These are phyloP conservation scores for Phyllopteryx taeniolatus DNA, from an alignment of 2,113 vertebrate genomes.

Conservation along the genomic window DNA sequence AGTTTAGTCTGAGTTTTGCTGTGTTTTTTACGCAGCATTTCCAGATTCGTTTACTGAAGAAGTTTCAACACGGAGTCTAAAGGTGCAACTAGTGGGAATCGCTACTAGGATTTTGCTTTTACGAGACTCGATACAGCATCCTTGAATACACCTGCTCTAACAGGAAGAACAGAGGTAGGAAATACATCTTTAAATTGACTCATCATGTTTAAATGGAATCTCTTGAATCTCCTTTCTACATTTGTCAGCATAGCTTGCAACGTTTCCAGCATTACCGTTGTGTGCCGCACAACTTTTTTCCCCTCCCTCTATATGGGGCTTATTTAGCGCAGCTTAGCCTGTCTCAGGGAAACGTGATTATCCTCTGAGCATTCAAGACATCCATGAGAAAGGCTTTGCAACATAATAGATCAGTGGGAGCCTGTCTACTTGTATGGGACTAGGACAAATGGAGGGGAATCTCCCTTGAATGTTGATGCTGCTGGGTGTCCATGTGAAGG, in stretches of 20 bases:
- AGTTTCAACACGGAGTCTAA: neutral
- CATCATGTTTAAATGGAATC: neutral
- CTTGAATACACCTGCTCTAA: slow-evolving; percentile 57
- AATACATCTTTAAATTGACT: neutral
- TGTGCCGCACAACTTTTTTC: slow-evolving; percentile 14
- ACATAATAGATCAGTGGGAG: slow-evolving; percentile 76
- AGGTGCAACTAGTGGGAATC: slow-evolving; percentile 26
- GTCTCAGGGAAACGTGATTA: slow-evolving; percentile 69
- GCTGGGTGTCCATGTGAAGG: slow-evolving; percentile 25
- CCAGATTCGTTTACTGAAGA: neutral
- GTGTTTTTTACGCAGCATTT: neutral
- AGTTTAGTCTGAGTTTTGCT: neutral
- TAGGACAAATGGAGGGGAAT: slow-evolving; percentile 44
- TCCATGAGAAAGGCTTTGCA: slow-evolving; percentile 70
- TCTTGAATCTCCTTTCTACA: neutral
- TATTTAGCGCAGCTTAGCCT: slow-evolving; percentile 62
- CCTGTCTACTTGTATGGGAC: slow-evolving; percentile 59
- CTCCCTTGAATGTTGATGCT: slow-evolving; percentile 51
- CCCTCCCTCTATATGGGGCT: slow-evolving; percentile 26
- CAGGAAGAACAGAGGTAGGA: slow-evolving; percentile 25
- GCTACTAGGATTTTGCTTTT: neutral
- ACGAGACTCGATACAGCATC: slow-evolving; percentile 31
- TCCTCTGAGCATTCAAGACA: slow-evolving; percentile 62
- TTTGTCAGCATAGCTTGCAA: neutral
- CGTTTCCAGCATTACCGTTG: slow-evolving; percentile 19